These are phyloP conservation scores for Eupithecia inturbata DNA, from an alignment of 2,888 invertebrate genomes.

Conservation along the genomic window DNA sequence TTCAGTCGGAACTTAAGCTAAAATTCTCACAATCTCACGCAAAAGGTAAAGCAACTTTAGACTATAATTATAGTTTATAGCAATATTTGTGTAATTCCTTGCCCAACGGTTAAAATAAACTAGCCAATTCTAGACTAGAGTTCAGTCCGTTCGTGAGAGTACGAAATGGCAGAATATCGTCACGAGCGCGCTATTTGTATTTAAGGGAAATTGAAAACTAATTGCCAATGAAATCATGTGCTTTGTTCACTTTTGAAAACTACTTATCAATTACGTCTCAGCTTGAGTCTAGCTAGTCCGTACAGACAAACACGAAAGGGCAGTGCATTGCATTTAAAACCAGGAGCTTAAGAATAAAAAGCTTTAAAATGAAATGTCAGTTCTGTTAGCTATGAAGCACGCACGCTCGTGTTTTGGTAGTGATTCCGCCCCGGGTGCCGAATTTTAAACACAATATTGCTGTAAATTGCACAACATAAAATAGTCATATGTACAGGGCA, in stretches of 20 bases:
- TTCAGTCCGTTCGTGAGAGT: conserved; percentile 72
- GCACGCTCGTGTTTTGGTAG: conserved; percentile 32
- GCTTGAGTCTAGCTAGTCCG: neutral
- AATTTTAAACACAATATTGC: conserved; percentile 64
- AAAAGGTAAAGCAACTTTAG: conserved; percentile 85
- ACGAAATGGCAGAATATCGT: conserved; percentile 57
- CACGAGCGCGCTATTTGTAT: conserved; percentile 49
- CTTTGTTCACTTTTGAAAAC: conserved; percentile 58
- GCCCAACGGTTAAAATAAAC: conserved; percentile 74
- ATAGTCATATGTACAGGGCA: conserved; percentile 74
- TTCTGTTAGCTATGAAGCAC: neutral
- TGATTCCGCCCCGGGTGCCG: conserved; percentile 53
- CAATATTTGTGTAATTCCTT: conserved; percentile 80
- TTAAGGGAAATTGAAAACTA: conserved; percentile 49
- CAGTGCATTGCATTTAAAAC: neutral
- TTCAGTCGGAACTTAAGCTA: conserved; percentile 85
- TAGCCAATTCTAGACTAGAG: conserved; percentile 63
- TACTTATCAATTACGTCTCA: conserved; percentile 45
- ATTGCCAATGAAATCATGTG: conserved; percentile 59
- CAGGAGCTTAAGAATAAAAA: too few relatives aligned
- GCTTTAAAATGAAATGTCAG: neutral
- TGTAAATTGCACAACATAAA: conserved; percentile 75
- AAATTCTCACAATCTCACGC: conserved; percentile 85
- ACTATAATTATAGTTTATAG: conserved; percentile 83
- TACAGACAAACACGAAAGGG: conserved; percentile 1